Conservation (phyloP, 2,888 invertebrate species). For the Apotomis turbidana region DNA sequence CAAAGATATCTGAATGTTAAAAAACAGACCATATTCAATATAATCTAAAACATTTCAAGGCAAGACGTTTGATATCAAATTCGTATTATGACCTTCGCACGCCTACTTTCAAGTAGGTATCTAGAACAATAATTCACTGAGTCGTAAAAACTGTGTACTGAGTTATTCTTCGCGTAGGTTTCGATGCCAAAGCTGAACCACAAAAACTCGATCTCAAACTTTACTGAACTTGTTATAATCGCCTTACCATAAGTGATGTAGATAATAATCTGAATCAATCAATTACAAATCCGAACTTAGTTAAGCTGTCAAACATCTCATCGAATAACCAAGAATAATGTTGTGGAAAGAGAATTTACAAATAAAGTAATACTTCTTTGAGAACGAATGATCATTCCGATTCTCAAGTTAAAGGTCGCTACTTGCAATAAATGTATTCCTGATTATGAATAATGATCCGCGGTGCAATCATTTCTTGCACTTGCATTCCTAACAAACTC, state of each 20-base stretch:
- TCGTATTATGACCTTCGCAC: constrained; percentile 48
- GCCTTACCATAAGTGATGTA: constrained; percentile 1
- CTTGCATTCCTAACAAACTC: constrained; percentile 40
- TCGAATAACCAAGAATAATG: background rate
- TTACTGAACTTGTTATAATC: background rate
- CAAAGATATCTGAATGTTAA: constrained; percentile 32
- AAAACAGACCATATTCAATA: constrained; percentile 41
- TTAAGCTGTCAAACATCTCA: constrained; percentile 13
- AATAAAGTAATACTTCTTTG: constrained; percentile 19
- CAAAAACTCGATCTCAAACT: background rate
- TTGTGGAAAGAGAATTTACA: constrained; percentile 14
- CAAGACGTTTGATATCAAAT: constrained; percentile 46
- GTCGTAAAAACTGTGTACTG: constrained; percentile 22
- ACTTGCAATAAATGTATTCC: constrained; percentile 38
- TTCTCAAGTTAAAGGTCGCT: constrained; percentile 38
- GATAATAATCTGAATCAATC: constrained; percentile 23
- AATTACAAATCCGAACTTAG: background rate
- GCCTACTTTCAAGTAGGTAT: constrained; percentile 51
- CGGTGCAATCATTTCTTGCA: constrained; percentile 38
- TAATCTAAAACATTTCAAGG: constrained; percentile 43
- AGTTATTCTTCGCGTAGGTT: constrained; percentile 21
- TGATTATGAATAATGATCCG: constrained; percentile 48
- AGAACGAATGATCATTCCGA: constrained; percentile 31
- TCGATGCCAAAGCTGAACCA: background rate
- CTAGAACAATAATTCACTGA: constrained; percentile 46